These are phyloP conservation scores for Drosophila rellima DNA, from an alignment of 2,888 invertebrate genomes.

Conservation along the genomic window DNA sequence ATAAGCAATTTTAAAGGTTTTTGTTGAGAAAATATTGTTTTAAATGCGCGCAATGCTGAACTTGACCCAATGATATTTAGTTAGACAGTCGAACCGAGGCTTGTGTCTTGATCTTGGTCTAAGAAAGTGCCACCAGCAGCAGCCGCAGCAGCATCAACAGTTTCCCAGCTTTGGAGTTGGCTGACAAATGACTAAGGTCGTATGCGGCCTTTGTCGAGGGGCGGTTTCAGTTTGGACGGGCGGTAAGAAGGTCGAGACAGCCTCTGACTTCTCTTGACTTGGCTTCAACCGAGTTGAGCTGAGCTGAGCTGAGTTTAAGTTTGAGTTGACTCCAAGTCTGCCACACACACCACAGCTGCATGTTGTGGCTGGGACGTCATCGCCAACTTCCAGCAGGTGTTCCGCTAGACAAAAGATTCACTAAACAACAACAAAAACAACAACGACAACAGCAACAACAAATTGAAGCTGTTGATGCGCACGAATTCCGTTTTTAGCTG, in stretches of 20 bases:
- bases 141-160: conserved; percentile 30
- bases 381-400: conserved; percentile 73
- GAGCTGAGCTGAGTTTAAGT: conserved; percentile 18
- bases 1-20: conserved; percentile 56
- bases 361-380: conserved; percentile 65
- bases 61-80: conserved; percentile 82
- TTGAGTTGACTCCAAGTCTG: conserved; percentile 52
- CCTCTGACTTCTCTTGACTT: conserved; percentile 61
- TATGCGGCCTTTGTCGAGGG: conserved; percentile 62
- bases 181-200: conserved; percentile 82
- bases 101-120: conserved; percentile 65
- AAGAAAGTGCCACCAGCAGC: conserved; percentile 69
- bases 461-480: conserved; percentile 78
- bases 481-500: conserved; percentile 81
- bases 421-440: conserved; percentile 51
- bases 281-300: conserved; percentile 30
- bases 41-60: conserved; percentile 70
- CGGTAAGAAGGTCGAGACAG: conserved; percentile 76
- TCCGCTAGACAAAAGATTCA: conserved; percentile 71
- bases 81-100: conserved; percentile 42
- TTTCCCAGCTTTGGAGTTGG: conserved; percentile 55
- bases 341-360: conserved; percentile 65
- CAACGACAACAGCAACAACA: conserved; percentile 40
- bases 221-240: conserved; percentile 73
- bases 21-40: conserved; percentile 72